Percentiles rank a stretch among this genome's conserved stretches.
Evolutionary conservation across 2,888 invertebrate genomes (phyloP).

Genomic region (Mimachlamys varia): DNA sequence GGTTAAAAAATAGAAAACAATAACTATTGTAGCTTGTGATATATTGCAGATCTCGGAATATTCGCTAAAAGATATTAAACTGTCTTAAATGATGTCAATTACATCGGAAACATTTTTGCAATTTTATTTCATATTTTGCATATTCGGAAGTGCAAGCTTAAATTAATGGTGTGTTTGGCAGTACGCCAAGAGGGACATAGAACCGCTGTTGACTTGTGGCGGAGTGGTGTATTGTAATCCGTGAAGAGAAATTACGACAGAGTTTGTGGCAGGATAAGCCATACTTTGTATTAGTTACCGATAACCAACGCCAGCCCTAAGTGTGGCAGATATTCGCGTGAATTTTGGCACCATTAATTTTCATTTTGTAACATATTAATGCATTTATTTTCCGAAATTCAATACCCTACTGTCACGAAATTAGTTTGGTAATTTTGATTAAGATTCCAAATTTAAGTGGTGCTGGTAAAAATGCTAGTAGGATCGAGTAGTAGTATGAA

Average conservation of each 20-base stretch:
- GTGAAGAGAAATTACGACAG: neutral
- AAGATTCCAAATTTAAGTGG: neutral
- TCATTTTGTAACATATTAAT: neutral
- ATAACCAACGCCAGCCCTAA: neutral
- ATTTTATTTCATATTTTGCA: neutral
- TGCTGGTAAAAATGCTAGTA: no score
- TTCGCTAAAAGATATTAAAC: conserved; percentile 10
- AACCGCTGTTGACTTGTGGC: neutral
- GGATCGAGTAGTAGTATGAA: no score
- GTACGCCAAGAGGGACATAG: neutral
- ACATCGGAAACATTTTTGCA: neutral
- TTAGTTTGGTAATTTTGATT: neutral
- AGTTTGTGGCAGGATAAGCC: conserved; percentile 1
- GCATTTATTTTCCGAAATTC: neutral
- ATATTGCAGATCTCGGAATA: neutral
- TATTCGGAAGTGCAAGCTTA: conserved; percentile 7
- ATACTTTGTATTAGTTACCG: neutral
- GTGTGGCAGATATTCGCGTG: neutral
- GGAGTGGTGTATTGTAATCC: neutral
- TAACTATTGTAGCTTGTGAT: neutral
- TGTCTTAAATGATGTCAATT: neutral
- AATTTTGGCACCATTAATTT: neutral
- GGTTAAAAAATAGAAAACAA: neutral
- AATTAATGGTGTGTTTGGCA: conserved; percentile 13
- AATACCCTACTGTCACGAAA: neutral